Base-by-base conservation (phyloP, 2,113 vertebrate genomes). In the Hyperoodon ampullatus region DNA sequence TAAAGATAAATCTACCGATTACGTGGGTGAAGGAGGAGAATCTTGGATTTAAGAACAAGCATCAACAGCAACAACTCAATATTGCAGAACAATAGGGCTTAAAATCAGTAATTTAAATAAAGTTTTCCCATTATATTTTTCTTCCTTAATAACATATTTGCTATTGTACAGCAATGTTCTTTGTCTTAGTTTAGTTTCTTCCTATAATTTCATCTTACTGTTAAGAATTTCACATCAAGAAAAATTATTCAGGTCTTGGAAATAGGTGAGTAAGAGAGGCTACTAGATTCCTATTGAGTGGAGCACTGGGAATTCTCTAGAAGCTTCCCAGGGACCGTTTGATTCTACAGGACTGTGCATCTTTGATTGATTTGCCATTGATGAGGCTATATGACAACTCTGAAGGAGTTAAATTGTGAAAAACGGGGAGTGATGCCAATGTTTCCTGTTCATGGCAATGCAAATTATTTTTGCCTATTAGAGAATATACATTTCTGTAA, bases 11-110 rank as follows among this genome's bases (percentile, higher is more conserved):
- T 70, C 28, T 77, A 55, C 47, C 19, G 50, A 30, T 77, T 50
- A 24, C 26, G 24, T n/a, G 28, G 13, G 1, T 0, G 21, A 50
- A 77, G 0, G 2, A 77, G 0, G 2, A 14, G 8, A 53, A 23
- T 13, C 42, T 87, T 16, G 68, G 14, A 75, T 18, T 53, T 60
- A 53, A 61, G 81, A 80, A 28, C 3, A 60, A 14, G 3, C 50
- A 68, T 30, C 3, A 65, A 13, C 35, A 83, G 21, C 2, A 42
- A n/a, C 16, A 78, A 26, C 1, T 66, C 1, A 2, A 28, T 39
- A 39, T 55, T 70, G 16, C 30, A 63, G 47, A 63, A 58, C 4
- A 58, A 1, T 4, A 23, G 18, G 6, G 2, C 26, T 87, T 68
- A 61, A 50, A 92, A 14, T 66, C 65, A n/a, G 30, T 66, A 18